Conservation (phyloP, 2,113 vertebrate genomes). For the Clarias batrachus region DNA sequence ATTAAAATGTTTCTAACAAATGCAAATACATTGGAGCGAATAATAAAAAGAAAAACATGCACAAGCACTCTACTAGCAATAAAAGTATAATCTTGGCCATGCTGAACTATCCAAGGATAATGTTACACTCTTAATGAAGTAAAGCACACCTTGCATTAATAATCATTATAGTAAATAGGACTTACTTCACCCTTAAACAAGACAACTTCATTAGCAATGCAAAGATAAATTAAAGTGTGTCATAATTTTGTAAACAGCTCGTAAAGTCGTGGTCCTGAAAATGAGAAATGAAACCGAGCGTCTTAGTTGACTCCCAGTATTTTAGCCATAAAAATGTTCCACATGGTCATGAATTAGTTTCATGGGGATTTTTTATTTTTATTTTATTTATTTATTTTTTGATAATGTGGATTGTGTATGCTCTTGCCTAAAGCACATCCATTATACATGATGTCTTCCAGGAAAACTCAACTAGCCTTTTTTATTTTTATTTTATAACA, state of each 20-base stretch:
- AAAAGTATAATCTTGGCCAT: slow-evolving; percentile 15
- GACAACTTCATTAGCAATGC: slow-evolving; percentile 17
- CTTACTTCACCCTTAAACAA: slow-evolving; percentile 36
- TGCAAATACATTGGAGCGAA: not conserved
- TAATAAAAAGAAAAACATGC: not conserved
- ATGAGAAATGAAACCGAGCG: slow-evolving; percentile 12
- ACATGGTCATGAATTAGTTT: not conserved
- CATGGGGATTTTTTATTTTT: not conserved
- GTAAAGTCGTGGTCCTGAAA: slow-evolving; percentile 1
- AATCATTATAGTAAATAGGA: slow-evolving; percentile 42
- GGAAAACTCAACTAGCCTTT: not conserved
- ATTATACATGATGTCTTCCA: slow-evolving; percentile 10
- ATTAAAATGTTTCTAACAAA: not conserved
- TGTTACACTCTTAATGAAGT: slow-evolving; percentile 17
- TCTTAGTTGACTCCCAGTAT: slow-evolving; percentile 9
- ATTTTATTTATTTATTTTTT: not conserved
- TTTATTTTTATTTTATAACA: not conserved
- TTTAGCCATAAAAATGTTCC: not conserved
- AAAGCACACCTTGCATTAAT: slow-evolving; percentile 41
- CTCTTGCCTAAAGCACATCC: slow-evolving; percentile 3
- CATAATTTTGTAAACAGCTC: slow-evolving; percentile 43
- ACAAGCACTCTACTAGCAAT: slow-evolving; percentile 5
- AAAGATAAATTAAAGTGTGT: slow-evolving; percentile 40
- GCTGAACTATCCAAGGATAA: slow-evolving; percentile 15
- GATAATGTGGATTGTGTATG: slow-evolving; percentile 2